These are phyloP conservation scores for Mythimna ferrago DNA, from an alignment of 2,888 invertebrate species.

Conservation along the genomic window DNA sequence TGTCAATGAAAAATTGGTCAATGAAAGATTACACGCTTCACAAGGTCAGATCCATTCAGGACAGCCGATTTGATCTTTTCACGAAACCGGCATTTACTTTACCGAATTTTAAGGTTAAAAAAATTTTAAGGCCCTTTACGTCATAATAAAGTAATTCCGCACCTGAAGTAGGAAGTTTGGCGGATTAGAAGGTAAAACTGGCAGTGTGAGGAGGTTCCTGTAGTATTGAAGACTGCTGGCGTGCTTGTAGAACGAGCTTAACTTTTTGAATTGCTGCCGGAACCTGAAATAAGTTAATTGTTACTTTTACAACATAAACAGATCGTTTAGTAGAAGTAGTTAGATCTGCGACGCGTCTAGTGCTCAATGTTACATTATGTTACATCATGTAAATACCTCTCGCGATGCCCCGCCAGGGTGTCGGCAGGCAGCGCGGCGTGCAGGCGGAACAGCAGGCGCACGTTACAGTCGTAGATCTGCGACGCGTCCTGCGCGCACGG, in stretches of 20 bases:
- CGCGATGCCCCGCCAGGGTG: constrained; percentile 96
- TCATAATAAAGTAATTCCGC: neutral
- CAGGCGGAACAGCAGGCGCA: constrained; percentile 98
- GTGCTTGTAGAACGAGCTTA: constrained; percentile 98
- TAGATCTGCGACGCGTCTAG: too few species aligned
- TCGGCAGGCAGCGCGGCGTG: constrained; percentile 98
- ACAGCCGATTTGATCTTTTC: too few species aligned
- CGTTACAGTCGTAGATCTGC: constrained; percentile 98
- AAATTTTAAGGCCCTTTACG: too few species aligned
- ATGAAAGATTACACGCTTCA: too few species aligned
- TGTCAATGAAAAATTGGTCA: too few species aligned
- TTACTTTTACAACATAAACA: neutral
- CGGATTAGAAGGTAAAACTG: constrained; percentile 97
- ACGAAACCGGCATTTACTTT: too few species aligned
- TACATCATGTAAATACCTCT: constrained; percentile 90
- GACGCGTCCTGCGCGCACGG: constrained; percentile 98
- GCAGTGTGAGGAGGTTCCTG: constrained; percentile 98
- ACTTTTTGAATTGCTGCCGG: constrained; percentile 95
- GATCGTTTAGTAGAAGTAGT: too few species aligned
- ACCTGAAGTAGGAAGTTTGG: constrained; percentile 97
- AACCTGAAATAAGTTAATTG: constrained; percentile 91
- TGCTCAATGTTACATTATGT: neutral
- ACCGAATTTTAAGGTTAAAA: too few species aligned
- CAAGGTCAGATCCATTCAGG: too few species aligned
- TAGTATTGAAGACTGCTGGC: constrained; percentile 99